Evolutionary conservation across 2,888 invertebrate genomes (phyloP).

Genomic region (Metellina segmentata): DNA sequence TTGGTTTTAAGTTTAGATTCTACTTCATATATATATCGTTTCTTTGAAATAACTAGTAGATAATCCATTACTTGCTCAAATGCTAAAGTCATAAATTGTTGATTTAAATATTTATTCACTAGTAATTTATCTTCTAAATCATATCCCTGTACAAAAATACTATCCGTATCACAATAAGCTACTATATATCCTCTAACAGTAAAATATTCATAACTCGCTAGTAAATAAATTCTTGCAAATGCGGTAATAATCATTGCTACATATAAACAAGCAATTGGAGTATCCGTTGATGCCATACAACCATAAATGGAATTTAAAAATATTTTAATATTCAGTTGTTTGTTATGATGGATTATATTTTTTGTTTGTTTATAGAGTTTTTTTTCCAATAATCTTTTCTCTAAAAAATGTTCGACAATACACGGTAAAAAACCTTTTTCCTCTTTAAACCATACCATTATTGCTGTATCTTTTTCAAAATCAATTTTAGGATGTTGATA

Average conservation of each 20-base stretch:
- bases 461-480: slow-evolving; percentile 22
- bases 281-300: slow-evolving; percentile 22
- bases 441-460: slow-evolving; percentile 28
- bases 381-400: slow-evolving; percentile 18
- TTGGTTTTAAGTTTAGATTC: background rate
- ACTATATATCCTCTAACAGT: background rate
- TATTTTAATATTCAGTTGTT: slow-evolving; percentile 44
- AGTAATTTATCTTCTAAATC: background rate
- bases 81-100: slow-evolving; percentile 11
- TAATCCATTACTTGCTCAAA: slow-evolving; percentile 28
- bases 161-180: slow-evolving; percentile 53
- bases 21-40: slow-evolving; percentile 45
- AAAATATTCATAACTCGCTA: slow-evolving; percentile 41
- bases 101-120: slow-evolving; percentile 49
- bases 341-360: slow-evolving; percentile 52
- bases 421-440: slow-evolving; percentile 49
- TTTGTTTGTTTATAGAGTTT: background rate
- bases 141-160: slow-evolving; percentile 37
- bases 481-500: slow-evolving; percentile 35
- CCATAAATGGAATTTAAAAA: slow-evolving; percentile 64
- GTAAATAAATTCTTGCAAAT: slow-evolving; percentile 33
- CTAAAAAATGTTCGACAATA: slow-evolving; percentile 40
- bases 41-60: slow-evolving; percentile 42
- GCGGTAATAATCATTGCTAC: slow-evolving; percentile 42
- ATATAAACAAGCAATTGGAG: slow-evolving; percentile 24